Evolutionary conservation across 2,113 vertebrate species (phyloP).

Genomic region (Holacanthus passer): DNA sequence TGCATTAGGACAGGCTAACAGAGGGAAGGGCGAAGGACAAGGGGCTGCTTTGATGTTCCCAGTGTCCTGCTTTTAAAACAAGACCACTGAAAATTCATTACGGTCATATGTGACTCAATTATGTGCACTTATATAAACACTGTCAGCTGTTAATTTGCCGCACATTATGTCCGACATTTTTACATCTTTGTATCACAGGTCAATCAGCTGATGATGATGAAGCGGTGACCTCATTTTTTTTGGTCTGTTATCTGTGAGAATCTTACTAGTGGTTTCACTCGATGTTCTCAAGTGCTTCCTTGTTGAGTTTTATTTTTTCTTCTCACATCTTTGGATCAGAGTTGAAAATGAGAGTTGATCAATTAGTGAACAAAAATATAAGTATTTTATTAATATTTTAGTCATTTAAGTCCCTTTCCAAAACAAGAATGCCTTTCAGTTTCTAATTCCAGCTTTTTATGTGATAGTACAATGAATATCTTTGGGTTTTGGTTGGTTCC

Average conservation of each 20-base stretch:
- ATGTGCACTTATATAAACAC: not conserved
- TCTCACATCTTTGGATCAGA: not conserved
- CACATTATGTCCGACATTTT: not conserved
- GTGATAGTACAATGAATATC: not conserved
- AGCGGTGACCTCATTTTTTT: not conserved
- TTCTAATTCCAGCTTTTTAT: not conserved
- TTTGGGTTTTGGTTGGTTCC: not conserved
- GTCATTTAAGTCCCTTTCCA: not conserved
- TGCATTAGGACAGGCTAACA: not conserved
- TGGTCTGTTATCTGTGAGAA: not conserved
- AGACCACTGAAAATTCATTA: not conserved
- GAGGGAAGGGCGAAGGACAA: constrained; percentile 2
- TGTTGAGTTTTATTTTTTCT: too few species aligned
- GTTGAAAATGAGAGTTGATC: not conserved
- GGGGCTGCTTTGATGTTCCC: not conserved
- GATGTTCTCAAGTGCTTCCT: not conserved
- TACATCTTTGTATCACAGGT: not conserved
- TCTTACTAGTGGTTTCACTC: not conserved
- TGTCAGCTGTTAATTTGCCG: not conserved
- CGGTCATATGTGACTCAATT: not conserved
- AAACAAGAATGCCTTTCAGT: not conserved
- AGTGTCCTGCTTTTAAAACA: constrained; percentile 48
- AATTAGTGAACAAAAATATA: too few species aligned
- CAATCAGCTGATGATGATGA: not conserved
- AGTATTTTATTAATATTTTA: not conserved